Percentiles rank a stretch among this genome's conserved stretches.
These are phyloP conservation scores for Cheilosia vulpina DNA, from an alignment of 2,888 invertebrate genomes.

Conservation along the genomic window DNA sequence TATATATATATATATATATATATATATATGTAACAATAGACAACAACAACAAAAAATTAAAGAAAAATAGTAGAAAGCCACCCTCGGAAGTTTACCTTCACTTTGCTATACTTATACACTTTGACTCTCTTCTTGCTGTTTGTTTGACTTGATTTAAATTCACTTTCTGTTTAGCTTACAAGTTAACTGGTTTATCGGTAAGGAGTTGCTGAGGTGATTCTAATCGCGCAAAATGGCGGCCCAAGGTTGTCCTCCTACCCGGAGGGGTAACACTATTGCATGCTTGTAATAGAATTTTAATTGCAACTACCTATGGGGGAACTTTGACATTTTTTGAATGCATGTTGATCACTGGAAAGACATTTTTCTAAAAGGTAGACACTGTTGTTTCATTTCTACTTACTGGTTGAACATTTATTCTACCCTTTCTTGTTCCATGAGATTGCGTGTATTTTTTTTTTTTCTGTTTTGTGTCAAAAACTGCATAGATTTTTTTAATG, in stretches of 20 bases:
- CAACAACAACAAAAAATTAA: slow-evolving; percentile 31
- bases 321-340: slow-evolving; percentile 29
- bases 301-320: slow-evolving; percentile 16
- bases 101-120: background rate
- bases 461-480: too few relatives aligned
- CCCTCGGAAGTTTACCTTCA: slow-evolving; percentile 38
- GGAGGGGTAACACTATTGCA: slow-evolving; percentile 39
- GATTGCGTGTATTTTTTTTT: too few relatives aligned
- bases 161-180: slow-evolving; percentile 54
- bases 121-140: slow-evolving; percentile 25
- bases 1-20: background rate
- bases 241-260: slow-evolving; percentile 28
- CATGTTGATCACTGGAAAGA: background rate
- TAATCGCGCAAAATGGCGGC: slow-evolving; percentile 29
- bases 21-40: slow-evolving; percentile 49
- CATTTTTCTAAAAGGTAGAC: too few relatives aligned
- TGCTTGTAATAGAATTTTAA: slow-evolving; percentile 53
- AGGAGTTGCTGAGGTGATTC: slow-evolving; percentile 9
- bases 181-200: slow-evolving; percentile 44
- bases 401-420: too few relatives aligned
- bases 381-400: too few relatives aligned
- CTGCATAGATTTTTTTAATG: too few relatives aligned
- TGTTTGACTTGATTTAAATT: slow-evolving; percentile 62
- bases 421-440: too few relatives aligned
- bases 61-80: slow-evolving; percentile 17